Evolutionary conservation across 2,113 vertebrate genomes (phyloP), one percentile per base, ranked within the genome.

Genomic region (Corydoras maculifer): DNA sequence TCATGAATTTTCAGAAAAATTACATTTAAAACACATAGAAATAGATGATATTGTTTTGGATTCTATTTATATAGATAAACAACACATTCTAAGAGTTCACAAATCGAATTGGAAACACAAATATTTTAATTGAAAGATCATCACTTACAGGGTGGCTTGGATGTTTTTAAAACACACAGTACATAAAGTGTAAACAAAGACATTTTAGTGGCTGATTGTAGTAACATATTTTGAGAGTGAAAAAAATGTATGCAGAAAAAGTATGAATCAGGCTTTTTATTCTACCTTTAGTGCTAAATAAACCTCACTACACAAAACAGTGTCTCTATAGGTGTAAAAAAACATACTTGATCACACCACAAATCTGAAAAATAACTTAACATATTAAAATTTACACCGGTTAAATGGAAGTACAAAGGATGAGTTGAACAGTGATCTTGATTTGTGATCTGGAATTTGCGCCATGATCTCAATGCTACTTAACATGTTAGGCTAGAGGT

Each of bases 281-380:
- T 53, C 53, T 30, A 14, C 53, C 14, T 18, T 60, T 9, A 53
- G 29, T 60, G 57, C 71, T 73, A 67, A 67, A 29, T 54, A 18
- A 48, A 15, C 43, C 8, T 50, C 32, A 10, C 48, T 75, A 78
- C 73, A 65, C 65, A 61, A 62, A 67, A 65, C 54, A 77, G 31
- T 61, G 51, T 69, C 69, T 58, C 55, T 63, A 78, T 25, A 49
- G 60, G 10, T 75, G 72, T 53, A 75, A 66, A 14, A 3, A 68
- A 67, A 49, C 61, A 59, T 60, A 70, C 30, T 31, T 25, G 50
- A 57, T 68, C 55, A 64, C 61, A 76, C 31, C 49, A 74, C 49
- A 31, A 59, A 55, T 30, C 30, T 62, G 13, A 74, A 77, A 59
- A 69, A 74, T 49, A 58, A 62, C 69, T 72, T 77, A 60, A 65